A percentile compares a stretch with the other conserved stretches of the same genome.
Conservation (phyloP, 1,140 invertebrate genomes). For the Melitaea cinxia region DNA sequence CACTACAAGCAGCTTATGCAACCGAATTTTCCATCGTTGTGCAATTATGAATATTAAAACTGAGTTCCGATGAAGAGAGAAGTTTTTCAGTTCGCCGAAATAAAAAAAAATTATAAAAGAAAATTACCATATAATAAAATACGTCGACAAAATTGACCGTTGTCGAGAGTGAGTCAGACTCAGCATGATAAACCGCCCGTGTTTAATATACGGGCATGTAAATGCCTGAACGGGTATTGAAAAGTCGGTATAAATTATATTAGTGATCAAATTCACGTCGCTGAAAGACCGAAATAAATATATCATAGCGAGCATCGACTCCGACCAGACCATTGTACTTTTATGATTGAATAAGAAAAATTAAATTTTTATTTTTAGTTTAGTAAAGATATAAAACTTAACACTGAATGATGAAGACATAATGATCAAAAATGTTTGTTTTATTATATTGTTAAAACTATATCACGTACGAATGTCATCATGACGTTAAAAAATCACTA, state of each 20-base stretch:
- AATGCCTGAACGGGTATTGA: constrained; percentile 41
- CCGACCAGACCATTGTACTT: constrained; percentile 22
- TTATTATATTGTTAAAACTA: too few species aligned
- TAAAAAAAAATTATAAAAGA: constrained; percentile 30
- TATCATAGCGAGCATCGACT: constrained; percentile 22
- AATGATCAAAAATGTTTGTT: too few species aligned
- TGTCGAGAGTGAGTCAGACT: constrained; percentile 44
- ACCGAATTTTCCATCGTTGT: constrained; percentile 13
- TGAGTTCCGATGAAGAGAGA: constrained; percentile 4
- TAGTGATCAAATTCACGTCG: constrained; percentile 30
- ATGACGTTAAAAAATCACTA: neutral
- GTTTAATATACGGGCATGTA: constrained; percentile 39
- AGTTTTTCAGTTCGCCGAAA: constrained; percentile 23
- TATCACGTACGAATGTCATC: too few species aligned
- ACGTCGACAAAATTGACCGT: constrained; percentile 33
- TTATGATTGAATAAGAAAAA: neutral
- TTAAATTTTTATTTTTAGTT: neutral
- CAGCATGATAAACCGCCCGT: constrained; percentile 40
- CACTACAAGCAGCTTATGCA: constrained; percentile 20
- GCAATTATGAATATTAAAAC: constrained; percentile 33
- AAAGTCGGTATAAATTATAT: constrained; percentile 42
- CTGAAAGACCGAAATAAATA: constrained; percentile 32
- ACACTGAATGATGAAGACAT: too few species aligned
- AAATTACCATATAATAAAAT: constrained; percentile 41
- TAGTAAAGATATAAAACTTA: too few species aligned